Conservation (phyloP, 1,140 invertebrate genomes). For the Drosophila serrata region DNA sequence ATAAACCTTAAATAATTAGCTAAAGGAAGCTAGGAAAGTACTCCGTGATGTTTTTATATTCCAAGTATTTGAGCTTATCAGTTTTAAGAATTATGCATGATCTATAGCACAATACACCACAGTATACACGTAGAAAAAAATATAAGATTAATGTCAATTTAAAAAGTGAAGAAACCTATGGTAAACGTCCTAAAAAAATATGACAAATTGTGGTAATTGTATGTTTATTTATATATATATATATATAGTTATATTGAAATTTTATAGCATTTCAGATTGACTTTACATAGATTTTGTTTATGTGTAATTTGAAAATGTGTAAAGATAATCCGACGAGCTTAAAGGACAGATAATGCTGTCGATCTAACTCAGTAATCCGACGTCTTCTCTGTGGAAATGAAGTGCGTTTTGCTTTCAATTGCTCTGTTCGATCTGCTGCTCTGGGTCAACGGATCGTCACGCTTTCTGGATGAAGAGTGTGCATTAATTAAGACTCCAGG, state of each 20-base stretch:
- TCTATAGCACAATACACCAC: too few species aligned
- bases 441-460: neutral
- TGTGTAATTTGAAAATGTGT: neutral
- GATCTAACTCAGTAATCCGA: neutral
- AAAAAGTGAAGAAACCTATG: too few species aligned
- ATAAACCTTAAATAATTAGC: too few species aligned
- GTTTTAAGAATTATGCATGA: neutral
- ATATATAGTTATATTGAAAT: too few species aligned
- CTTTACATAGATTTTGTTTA: neutral
- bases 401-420: neutral
- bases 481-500: neutral
- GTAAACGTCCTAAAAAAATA: too few species aligned
- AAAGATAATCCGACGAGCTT: too few species aligned
- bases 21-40: too few species aligned
- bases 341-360: neutral
- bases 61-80: neutral
- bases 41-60: neutral
- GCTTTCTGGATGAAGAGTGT: constrained; percentile 1
- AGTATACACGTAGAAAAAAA: too few species aligned
- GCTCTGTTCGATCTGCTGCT: neutral
- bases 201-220: too few species aligned
- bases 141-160: too few species aligned
- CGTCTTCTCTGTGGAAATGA: neutral
- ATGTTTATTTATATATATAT: too few species aligned
- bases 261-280: too few species aligned